phyloP scores from a whole-genome alignment of 1,140 invertebrate species.

The Drosophila sulfurigaster region DNA sequence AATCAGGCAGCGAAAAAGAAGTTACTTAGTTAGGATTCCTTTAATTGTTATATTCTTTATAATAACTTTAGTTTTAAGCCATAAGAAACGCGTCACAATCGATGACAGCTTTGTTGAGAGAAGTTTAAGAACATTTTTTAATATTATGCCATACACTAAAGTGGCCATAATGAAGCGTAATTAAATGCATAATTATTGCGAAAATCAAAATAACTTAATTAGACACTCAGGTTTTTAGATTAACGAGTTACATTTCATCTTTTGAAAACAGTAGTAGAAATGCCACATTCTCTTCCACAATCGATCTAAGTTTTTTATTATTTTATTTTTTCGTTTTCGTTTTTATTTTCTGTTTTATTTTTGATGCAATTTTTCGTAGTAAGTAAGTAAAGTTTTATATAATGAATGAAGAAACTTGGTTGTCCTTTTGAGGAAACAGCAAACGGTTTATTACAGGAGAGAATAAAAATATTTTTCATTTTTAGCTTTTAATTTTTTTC shows the following conservation, averaged over 20 bases:
- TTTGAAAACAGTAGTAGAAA: constrained; percentile 19
- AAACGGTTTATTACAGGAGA: constrained; percentile 76
- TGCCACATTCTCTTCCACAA: constrained; percentile 56
- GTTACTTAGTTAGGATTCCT: neutral
- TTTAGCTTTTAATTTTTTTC: constrained; percentile 82
- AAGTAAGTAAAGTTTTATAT: constrained; percentile 11
- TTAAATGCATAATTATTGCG: neutral
- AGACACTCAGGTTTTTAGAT: constrained; percentile 73
- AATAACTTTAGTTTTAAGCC: constrained; percentile 22
- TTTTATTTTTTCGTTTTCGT: constrained; percentile 31
- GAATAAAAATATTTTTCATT: constrained; percentile 85
- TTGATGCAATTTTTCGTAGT: constrained; percentile 37
- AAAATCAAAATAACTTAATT: constrained; percentile 44
- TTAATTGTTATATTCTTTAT: neutral
- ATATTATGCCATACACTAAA: constrained; percentile 13
- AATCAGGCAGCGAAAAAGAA: neutral
- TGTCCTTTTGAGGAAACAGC: constrained; percentile 67
- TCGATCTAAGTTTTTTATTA: constrained; percentile 28
- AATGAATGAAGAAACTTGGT: constrained; percentile 54
- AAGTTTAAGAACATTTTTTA: constrained; percentile 1
- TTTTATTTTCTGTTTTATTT: constrained; percentile 33
- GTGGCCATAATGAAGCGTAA: constrained; percentile 43
- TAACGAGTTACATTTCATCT: constrained; percentile 27
- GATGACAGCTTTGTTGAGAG: neutral
- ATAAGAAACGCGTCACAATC: constrained; percentile 30